A percentile compares a stretch with the other conserved stretches of the same genome.
Evolutionary conservation across 2,797 vertebrate species (phyloP).

Genomic region (Brachymystax lenok): DNA sequence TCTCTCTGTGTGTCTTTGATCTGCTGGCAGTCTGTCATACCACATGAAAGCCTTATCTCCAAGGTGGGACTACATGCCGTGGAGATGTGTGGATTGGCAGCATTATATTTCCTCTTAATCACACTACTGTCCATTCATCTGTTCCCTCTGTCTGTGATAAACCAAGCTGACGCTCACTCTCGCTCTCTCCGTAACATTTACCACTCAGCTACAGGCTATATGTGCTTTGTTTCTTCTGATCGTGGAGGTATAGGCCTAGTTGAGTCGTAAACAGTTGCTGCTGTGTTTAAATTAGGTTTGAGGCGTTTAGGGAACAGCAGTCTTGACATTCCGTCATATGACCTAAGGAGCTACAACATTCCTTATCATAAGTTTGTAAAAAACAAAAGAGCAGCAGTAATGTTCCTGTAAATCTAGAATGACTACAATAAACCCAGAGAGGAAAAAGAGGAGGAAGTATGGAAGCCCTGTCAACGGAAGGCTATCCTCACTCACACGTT

Average conservation of each 20-base stretch:
- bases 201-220: neutral
- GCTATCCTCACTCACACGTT: neutral
- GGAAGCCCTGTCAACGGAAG: neutral
- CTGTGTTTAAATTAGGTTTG: neutral
- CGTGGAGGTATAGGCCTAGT: too few species aligned
- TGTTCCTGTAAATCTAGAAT: neutral
- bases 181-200: neutral
- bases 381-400: neutral
- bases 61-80: constrained; percentile 37
- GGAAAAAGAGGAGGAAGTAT: constrained; percentile 18
- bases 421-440: neutral
- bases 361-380: neutral
- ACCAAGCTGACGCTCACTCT: constrained; percentile 28
- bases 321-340: neutral
- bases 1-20: constrained; percentile 16
- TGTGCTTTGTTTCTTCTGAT: neutral
- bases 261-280: too few species aligned
- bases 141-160: constrained; percentile 34
- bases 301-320: neutral
- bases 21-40: constrained; percentile 40
- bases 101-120: constrained; percentile 58
- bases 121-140: constrained; percentile 20
- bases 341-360: neutral
- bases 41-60: constrained; percentile 23
- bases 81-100: constrained; percentile 32